phyloP scores from a whole-genome alignment of 2,888 invertebrate genomes.

The Iselma pallidipennis region DNA sequence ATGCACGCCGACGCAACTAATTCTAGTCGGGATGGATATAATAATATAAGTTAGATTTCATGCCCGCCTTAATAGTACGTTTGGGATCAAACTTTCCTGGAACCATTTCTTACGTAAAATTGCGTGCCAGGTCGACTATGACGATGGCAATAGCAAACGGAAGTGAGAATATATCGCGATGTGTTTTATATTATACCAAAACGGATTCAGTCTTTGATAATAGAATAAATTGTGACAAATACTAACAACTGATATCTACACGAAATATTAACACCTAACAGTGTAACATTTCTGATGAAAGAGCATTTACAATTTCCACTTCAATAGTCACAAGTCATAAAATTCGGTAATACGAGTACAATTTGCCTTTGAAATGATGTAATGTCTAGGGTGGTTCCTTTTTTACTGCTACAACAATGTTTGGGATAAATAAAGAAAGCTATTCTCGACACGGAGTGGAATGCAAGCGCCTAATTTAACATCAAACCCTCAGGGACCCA shows the following conservation, averaged over 20 bases:
- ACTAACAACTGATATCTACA: too few species aligned
- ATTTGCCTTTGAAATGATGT: background rate
- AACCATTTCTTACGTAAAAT: conserved; percentile 22
- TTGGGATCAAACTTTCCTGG: conserved; percentile 26
- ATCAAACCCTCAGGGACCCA: background rate
- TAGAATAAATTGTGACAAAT: too few species aligned
- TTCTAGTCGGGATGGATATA: conserved; percentile 22
- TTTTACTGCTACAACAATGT: background rate
- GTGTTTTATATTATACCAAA: background rate
- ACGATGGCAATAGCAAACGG: conserved; percentile 7
- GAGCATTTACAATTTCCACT: too few species aligned
- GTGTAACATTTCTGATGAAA: too few species aligned
- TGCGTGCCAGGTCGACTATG: conserved; percentile 10
- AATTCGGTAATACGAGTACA: too few species aligned
- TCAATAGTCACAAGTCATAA: too few species aligned
- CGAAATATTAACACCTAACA: too few species aligned
- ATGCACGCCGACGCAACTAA: conserved; percentile 27
- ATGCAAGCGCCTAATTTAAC: background rate
- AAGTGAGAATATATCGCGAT: background rate
- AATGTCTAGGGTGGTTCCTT: background rate
- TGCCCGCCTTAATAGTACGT: conserved; percentile 23
- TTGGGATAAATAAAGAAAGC: background rate
- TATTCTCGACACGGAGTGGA: background rate
- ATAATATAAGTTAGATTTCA: conserved; percentile 24
- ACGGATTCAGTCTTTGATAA: background rate